Evolutionary conservation across 2,888 invertebrate species (phyloP), one percentile per base, ranked within the genome.

Genomic region (Papilio gigon): DNA sequence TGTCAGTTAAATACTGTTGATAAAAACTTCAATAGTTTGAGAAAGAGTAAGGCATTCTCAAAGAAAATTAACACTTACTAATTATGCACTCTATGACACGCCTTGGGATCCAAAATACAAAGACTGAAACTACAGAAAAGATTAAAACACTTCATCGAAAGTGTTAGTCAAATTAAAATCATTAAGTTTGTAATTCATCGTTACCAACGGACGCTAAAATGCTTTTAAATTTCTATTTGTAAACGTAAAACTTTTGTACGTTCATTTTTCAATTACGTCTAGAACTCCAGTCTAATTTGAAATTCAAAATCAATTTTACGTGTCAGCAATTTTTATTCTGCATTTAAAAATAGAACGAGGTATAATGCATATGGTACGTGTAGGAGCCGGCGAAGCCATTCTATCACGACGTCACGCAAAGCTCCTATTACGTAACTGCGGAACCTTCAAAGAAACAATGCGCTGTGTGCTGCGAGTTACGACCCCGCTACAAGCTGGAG

Each of bases 371-470:
- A 60, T 42, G 35, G 70, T 65, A 68, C 63, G 53, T 59, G 71
- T 69, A 70, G 72, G 65, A 70, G 65, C 66, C 67, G 60, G 71
- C 71, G 74, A 73, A 73, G 74, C 71, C 74, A 77, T 76, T 76
- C 71, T 70, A 73, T 73, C 74, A 74, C 73, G 66, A 76, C 76
- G 79, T 80, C 85, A 85, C 85, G 82, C 83, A 79, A 85, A 79
- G 79, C 76, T 75, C 75, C 74, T 79, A 80, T 78, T 71, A 69
- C 53, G 69, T 69, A 72, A 58, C 50, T 62, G 62, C 62, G 80
- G 76, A 78, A 78, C 78, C 78, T 84, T 84, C 79, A 75, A 72
- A 82, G 82, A 82, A 86, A 83, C 82, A 83, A 80, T 68, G 59
- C 42, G 20, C 27, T 37, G 27, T 59, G 81, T 79, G 25, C 66